These are phyloP conservation scores for Ranitomeya imitator DNA, from an alignment of 2,113 vertebrate genomes.

Conservation along the genomic window DNA sequence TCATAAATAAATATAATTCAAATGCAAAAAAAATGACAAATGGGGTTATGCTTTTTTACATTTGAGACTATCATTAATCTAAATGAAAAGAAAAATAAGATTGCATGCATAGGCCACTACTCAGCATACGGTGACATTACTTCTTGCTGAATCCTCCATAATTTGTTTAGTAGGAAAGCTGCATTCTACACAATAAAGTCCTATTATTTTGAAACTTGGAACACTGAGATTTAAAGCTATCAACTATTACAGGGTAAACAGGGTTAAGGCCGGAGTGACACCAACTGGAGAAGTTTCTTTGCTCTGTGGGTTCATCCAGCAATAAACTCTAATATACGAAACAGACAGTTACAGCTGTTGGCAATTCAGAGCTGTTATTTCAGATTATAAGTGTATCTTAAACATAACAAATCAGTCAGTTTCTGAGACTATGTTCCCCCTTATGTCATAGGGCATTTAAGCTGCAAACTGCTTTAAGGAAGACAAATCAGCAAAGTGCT, in stretches of 20 bases:
- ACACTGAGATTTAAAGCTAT: constrained; percentile 27
- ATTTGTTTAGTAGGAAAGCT: constrained; percentile 6
- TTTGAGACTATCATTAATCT: background rate
- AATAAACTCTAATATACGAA: constrained; percentile 38
- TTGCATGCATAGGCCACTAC: background rate
- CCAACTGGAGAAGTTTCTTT: constrained; percentile 1
- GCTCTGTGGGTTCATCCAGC: constrained; percentile 10
- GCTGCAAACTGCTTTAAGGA: constrained; percentile 23
- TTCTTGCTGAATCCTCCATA: constrained; percentile 30
- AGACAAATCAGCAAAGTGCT: constrained; percentile 25
- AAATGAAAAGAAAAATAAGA: background rate
- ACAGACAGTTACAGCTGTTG: constrained; percentile 32
- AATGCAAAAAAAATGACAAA: background rate
- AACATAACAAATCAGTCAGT: constrained; percentile 21
- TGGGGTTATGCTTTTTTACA: background rate
- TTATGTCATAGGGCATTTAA: constrained; percentile 33
- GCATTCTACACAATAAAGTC: background rate
- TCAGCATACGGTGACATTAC: constrained; percentile 23
- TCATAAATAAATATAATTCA: background rate
- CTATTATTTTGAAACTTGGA: constrained; percentile 15
- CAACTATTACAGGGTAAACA: constrained; percentile 28
- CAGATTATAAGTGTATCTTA: constrained; percentile 26
- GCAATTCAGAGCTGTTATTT: constrained; percentile 40
- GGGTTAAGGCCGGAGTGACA: constrained; percentile 28
- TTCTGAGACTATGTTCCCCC: constrained; percentile 1